These are phyloP conservation scores for Istiophorus platypterus DNA, from an alignment of 2,113 vertebrate genomes.

Conservation along the genomic window DNA sequence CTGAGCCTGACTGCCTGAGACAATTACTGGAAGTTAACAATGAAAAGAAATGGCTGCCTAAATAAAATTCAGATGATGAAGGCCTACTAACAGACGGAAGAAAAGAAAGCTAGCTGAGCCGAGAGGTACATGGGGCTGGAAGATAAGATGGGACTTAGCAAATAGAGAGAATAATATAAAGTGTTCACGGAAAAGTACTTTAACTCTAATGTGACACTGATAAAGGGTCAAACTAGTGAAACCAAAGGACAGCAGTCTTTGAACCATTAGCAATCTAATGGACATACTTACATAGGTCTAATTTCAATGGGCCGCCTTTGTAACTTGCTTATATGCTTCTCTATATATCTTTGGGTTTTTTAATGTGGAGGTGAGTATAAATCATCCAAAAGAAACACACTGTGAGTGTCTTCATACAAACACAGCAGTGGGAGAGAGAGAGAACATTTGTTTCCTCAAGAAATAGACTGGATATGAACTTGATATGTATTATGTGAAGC, in stretches of 20 bases:
- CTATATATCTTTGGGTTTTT: slow-evolving; percentile 37
- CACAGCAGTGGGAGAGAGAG: not conserved
- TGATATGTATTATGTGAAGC: slow-evolving; percentile 46
- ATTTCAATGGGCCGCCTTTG: not conserved
- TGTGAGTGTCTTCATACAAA: slow-evolving; percentile 20
- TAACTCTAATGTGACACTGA: not conserved
- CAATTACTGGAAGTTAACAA: slow-evolving; percentile 64
- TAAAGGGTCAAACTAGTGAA: not conserved
- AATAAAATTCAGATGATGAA: slow-evolving; percentile 45
- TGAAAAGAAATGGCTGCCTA: slow-evolving; percentile 56
- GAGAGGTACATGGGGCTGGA: not conserved
- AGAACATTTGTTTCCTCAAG: slow-evolving; percentile 51
- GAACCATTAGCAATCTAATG: not conserved
- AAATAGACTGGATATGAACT: slow-evolving; percentile 42
- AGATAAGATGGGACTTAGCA: slow-evolving; percentile 36
- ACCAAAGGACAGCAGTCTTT: not conserved
- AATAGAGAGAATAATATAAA: slow-evolving; percentile 25
- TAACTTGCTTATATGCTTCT: not conserved
- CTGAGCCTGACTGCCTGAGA: slow-evolving; percentile 65
- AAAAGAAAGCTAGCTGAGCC: slow-evolving; percentile 3
- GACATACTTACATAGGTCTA: not conserved
- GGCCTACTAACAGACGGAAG: slow-evolving; percentile 4
- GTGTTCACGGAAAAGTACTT: not conserved
- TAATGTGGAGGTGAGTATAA: slow-evolving; percentile 45
- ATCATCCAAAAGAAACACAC: slow-evolving; percentile 47